phyloP scores from a whole-genome alignment of 2,888 invertebrate genomes.

The Brenthis hecate region DNA sequence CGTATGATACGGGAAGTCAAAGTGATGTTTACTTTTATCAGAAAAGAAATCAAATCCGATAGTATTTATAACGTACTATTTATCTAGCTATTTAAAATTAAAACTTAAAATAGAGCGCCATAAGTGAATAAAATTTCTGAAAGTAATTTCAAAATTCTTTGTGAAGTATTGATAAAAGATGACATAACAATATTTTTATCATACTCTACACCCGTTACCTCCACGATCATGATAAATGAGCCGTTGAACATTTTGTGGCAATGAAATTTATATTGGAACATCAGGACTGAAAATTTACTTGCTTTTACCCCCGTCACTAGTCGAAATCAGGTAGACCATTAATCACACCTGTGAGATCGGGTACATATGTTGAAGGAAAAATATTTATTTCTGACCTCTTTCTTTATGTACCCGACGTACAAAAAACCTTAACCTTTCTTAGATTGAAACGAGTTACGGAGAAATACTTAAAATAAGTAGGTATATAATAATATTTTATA shows the following conservation, averaged over 20 bases:
- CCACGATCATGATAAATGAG: slow-evolving; percentile 36
- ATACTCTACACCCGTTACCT: slow-evolving; percentile 22
- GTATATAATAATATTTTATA: no score
- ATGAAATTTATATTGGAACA: slow-evolving; percentile 56
- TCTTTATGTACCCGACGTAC: not conserved
- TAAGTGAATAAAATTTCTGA: not conserved
- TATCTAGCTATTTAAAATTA: no score
- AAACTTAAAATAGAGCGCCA: no score
- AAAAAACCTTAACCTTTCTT: no score
- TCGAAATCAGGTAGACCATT: slow-evolving; percentile 65
- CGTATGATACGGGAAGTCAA: no score
- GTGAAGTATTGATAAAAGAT: slow-evolving; percentile 23
- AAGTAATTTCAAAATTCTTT: slow-evolving; percentile 22
- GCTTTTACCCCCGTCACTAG: slow-evolving; percentile 63
- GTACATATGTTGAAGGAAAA: slow-evolving; percentile 39
- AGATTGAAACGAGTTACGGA: no score
- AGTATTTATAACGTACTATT: no score
- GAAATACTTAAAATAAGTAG: no score
- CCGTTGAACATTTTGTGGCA: slow-evolving; percentile 53
- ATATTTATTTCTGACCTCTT: slow-evolving; percentile 20
- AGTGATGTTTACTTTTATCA: no score
- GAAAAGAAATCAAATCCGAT: no score
- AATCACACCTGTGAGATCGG: slow-evolving; percentile 63
- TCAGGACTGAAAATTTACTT: slow-evolving; percentile 57
- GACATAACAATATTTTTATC: slow-evolving; percentile 30